Evolutionary conservation across 1,140 invertebrate genomes (phyloP), one percentile per base, ranked within the genome.

Genomic region (Gryon sp.): DNA sequence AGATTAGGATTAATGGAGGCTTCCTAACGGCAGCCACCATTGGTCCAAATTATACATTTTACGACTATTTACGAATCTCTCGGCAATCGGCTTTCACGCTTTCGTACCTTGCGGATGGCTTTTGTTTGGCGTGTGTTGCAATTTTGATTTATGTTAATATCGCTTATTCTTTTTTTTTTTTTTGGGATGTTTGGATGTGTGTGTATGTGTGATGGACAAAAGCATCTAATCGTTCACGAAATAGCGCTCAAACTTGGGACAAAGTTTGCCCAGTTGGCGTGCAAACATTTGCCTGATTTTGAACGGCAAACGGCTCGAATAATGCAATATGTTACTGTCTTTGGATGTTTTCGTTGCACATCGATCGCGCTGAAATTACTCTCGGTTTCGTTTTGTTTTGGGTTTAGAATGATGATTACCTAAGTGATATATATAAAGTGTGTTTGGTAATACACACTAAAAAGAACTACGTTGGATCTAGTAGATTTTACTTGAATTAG

Each of bases 1-100:
- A 70, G 74, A 76, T 76, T 76, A 76, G 74, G 74, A 76, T 76
- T 76, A 70, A 76, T 76, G 50, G 65, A 45, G 40, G 59, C 62
- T 66, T 69, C 59, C 46, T 66, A 66, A 45, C 30, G 53, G 26
- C 41, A 7, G 14, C 18, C n/a, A n/a, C 9, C 28, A 43, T 65
- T 72, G 6, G 68, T 4, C 43, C 40, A 26, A 76, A 69, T 69
- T 68, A 69, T 65, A 43, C 38, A 59, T 65, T 69, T 69, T 55
- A 63, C 62, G 50, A 63, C 30, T 72, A 72, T 72, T 72, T 72
- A 72, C 57, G 19, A 50, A 59, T 16, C 9, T 3, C 20, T n/a
- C 18, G 20, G 18, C 32, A 46, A 66, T 74, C 60, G 45, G 34
- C 55, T 66, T 75, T 75, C 55, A 62, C 40, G 62, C 26, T 65